Evolutionary conservation across 2,113 vertebrate species (phyloP).

Genomic region (Lethenteron camtschaticum): DNA sequence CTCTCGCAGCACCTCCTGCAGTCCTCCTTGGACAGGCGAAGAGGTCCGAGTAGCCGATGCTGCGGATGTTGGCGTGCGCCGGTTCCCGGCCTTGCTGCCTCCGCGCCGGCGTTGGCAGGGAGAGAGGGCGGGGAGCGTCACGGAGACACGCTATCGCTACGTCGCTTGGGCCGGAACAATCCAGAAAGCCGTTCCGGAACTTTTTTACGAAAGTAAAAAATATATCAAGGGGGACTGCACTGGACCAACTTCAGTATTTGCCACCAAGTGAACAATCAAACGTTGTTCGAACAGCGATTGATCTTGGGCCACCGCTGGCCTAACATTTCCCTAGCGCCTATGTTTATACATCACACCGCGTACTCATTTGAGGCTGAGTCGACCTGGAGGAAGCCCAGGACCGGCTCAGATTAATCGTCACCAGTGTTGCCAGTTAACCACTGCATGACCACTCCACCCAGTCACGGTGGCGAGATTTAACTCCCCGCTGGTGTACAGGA

Average conservation of each 20-base stretch:
- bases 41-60: slow-evolving; percentile 64
- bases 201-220: background rate
- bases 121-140: background rate
- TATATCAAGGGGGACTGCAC: background rate
- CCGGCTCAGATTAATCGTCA: too few species aligned
- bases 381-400: too few species aligned
- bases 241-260: background rate
- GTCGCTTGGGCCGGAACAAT: background rate
- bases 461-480: too few species aligned
- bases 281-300: too few species aligned
- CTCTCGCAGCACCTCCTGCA: slow-evolving; percentile 42
- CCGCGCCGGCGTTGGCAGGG: background rate
- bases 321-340: too few species aligned
- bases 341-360: too few species aligned
- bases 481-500: too few species aligned
- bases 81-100: slow-evolving; percentile 70
- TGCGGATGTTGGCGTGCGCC: slow-evolving; percentile 67
- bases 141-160: background rate
- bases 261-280: background rate
- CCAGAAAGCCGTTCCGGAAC: background rate
- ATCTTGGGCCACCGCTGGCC: too few species aligned
- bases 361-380: too few species aligned
- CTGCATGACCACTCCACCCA: too few species aligned
- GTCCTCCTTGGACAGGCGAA: slow-evolving; percentile 75
- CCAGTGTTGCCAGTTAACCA: too few species aligned